These are phyloP conservation scores for Rhyacichthys aspro DNA, from an alignment of 2,797 vertebrate species.

Conservation along the genomic window DNA sequence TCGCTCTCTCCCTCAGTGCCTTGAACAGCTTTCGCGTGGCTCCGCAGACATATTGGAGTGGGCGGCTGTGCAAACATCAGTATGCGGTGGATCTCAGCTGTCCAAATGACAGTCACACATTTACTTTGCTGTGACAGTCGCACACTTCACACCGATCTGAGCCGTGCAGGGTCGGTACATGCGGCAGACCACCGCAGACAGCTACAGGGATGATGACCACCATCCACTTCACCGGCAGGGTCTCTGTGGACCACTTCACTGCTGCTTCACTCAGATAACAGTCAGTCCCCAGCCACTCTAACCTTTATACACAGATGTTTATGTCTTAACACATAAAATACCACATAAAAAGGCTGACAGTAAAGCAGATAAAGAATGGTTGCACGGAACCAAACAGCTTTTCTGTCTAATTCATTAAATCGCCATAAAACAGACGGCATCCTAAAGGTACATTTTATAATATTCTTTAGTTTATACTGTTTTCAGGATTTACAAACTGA, in stretches of 20 bases:
- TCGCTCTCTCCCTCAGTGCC: slow-evolving; percentile 31
- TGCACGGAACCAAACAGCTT: too few relatives aligned
- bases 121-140: slow-evolving; percentile 52
- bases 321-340: not conserved
- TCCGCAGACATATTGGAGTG: slow-evolving; percentile 63
- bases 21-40: slow-evolving; percentile 32
- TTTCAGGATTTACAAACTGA: too few relatives aligned
- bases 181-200: slow-evolving; percentile 29
- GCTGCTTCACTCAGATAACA: slow-evolving; percentile 13
- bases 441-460: too few relatives aligned
- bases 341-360: too few relatives aligned
- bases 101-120: slow-evolving; percentile 64
- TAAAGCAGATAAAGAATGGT: too few relatives aligned
- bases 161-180: slow-evolving; percentile 36
- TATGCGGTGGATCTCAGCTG: slow-evolving; percentile 53
- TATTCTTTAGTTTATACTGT: too few relatives aligned
- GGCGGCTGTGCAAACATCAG: slow-evolving; percentile 66
- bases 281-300: not conserved
- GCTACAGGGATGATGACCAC: slow-evolving; percentile 12
- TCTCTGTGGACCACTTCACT: slow-evolving; percentile 33
- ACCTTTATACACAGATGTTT: slow-evolving; percentile 1
- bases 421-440: too few relatives aligned
- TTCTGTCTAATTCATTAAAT: too few relatives aligned
- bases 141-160: slow-evolving; percentile 46
- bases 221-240: slow-evolving; percentile 14